Base-by-base conservation (phyloP, 2,113 vertebrate genomes). In the Gavialis gangeticus region DNA sequence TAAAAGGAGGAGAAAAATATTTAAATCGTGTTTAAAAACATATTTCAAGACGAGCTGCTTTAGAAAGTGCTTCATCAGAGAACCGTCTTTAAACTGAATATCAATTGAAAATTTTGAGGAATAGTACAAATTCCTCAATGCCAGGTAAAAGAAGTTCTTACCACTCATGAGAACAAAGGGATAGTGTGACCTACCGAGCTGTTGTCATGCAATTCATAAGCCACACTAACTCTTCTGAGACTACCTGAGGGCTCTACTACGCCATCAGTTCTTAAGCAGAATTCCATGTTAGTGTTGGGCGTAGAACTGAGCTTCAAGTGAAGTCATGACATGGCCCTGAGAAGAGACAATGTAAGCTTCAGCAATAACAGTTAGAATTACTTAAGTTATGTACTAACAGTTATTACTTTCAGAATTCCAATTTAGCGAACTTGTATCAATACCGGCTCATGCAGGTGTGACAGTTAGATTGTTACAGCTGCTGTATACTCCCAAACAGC, bases 61-160 rank as follows among this genome's bases (percentile, higher is more conserved):
- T 76, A 84, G 71, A 80, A 22, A 46, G 46, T 75, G 64, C 37
- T 79, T 82, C 37, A 86, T 79, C 46, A 84, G 46, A 46, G 46
- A 9, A 46, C 46, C 46, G 9, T 46, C 46, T 46, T 46, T 46
- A 46, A 46, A 46, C 46, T 46, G 46, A 46, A 46, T 46, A 46
- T 46, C 46, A 46, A 46, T 9, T 46, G 9, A 46, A 46, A 46
- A 46, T 46, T 9, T 46, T 46, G 46, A 46, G 7, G 46, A 46
- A 77, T 82, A 16, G 79, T 93, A 85, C 62, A 91, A 85, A 89
- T 89, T 24, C 83, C 81, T 87, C 59, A 27, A 2, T 77, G 90
- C 83, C 73, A 84, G 37, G 54, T 87, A 85, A 58, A 91, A 75
- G 30, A 60, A 73, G 82, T 34, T 71, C 19, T 3, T 34, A 17